A percentile compares a stretch with the other conserved stretches of the same genome.
phyloP scores from a whole-genome alignment of 2,888 invertebrate species.

The Drosophila antonietae region DNA sequence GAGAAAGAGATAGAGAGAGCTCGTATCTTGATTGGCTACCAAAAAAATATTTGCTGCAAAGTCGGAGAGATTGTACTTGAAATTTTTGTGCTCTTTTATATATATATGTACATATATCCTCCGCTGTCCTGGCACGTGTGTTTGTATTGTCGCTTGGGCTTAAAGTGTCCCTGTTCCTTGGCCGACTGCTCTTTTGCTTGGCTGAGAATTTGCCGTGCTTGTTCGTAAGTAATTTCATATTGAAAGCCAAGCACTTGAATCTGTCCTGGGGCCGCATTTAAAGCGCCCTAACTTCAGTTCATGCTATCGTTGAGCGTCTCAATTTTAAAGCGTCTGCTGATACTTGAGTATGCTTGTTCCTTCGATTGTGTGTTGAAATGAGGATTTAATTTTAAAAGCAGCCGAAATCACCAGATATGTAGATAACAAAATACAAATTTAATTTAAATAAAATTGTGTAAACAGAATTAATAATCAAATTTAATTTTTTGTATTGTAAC shows the following conservation, averaged over 20 bases:
- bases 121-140: slow-evolving; percentile 48
- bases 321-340: slow-evolving; percentile 13
- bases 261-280: slow-evolving; percentile 23
- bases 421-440: neutral
- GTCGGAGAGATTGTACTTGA: slow-evolving; percentile 18
- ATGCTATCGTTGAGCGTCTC: slow-evolving; percentile 8
- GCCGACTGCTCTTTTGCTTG: slow-evolving; percentile 1
- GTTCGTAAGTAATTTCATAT: slow-evolving; percentile 36
- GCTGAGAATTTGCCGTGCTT: slow-evolving; percentile 19
- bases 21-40: slow-evolving; percentile 40
- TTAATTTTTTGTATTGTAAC: neutral
- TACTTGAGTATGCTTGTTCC: slow-evolving; percentile 1
- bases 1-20: neutral
- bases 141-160: slow-evolving; percentile 51
- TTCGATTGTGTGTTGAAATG: slow-evolving; percentile 5
- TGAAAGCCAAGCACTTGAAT: slow-evolving; percentile 39
- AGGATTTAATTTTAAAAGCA: neutral
- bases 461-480: neutral
- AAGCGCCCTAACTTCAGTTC: slow-evolving; percentile 24
- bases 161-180: slow-evolving; percentile 25
- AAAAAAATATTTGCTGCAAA: slow-evolving; percentile 22
- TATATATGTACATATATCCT: slow-evolving; percentile 17
- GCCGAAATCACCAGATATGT: neutral
- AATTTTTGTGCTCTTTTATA: slow-evolving; percentile 22
- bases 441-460: neutral